Evolutionary conservation across 2,113 vertebrate genomes (phyloP), one percentile per base, ranked within the genome.

Genomic region (Sceloporus undulatus): DNA sequence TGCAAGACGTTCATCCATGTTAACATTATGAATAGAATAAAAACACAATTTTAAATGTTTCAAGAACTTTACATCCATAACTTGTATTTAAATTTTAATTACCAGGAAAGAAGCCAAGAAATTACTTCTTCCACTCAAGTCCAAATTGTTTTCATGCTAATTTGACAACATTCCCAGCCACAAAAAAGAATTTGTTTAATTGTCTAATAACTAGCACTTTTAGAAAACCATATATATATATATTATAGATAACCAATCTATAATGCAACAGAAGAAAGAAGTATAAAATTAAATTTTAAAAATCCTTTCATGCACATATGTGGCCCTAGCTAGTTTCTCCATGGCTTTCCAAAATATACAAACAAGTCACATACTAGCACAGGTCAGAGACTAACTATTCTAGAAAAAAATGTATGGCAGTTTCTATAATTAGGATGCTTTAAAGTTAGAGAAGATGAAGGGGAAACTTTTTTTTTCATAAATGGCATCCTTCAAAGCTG

Each of bases 41-140:
- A 79, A 94, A 68, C 77, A 68, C 77, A 90, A 5, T 87, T 85
- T 87, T 94, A 92, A 95, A 78, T 94, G 89, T 80, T 92, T 94
- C 88, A 89, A 92, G 93, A 92, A 21, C 5, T 62, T 38, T 27
- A 3, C 87, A 87, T 84, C 79, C 91, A 59, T 86, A 89, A 66
- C 88, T 92, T 79, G 83, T 91, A 91, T 94, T 94, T 91, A 84
- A 71, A 92, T 94, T 95, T 95, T 92, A 88, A 94, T 95, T 94
- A 92, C 92, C 92, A 92, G 90, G 93, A 93, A 34, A 89, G 34
- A 2, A 82, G 25, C 75, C 1, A 23, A 88, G 84, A 92, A 95
- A 95, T 91, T 93, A 86, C 85, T 88, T 85, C 70, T 86, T 82
- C 77, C 87, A 80, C 91, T 93, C 91, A 86, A 92, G 71, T 62